Conservation (phyloP, 2,888 invertebrate genomes). For the Sminthurinus aureus region DNA sequence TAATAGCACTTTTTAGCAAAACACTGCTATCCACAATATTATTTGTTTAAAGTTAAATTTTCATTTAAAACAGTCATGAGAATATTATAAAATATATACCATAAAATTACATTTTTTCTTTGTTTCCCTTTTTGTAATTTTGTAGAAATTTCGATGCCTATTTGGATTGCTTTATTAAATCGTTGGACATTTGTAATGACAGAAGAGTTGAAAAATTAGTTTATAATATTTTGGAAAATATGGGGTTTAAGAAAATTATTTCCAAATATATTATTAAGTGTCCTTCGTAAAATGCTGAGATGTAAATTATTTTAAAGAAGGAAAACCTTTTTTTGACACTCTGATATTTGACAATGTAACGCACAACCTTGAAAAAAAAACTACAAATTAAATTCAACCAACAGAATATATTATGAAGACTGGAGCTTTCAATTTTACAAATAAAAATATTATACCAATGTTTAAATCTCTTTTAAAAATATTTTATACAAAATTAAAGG, state of each 20-base stretch:
- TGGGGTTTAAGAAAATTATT: slow-evolving; percentile 28
- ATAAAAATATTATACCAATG: no score
- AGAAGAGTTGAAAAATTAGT: slow-evolving; percentile 16
- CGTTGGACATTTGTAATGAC: slow-evolving; percentile 16
- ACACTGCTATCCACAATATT: not conserved
- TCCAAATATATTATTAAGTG: slow-evolving; percentile 30
- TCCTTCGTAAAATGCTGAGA: no score
- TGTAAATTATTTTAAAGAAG: no score
- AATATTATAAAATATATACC: not conserved
- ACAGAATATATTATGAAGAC: no score
- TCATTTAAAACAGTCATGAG: not conserved
- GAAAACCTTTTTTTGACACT: no score
- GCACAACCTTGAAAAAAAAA: no score
- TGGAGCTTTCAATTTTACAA: no score
- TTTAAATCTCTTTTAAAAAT: no score
- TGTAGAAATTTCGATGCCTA: slow-evolving; percentile 29
- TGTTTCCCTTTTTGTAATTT: not conserved
- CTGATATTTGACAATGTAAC: no score
- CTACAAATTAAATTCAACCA: no score
- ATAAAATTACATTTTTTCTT: not conserved
- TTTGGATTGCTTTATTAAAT: slow-evolving; percentile 30
- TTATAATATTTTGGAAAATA: slow-evolving; percentile 18
- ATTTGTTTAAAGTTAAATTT: not conserved
- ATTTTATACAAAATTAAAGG: no score
- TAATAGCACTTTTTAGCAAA: no score